Evolutionary conservation across 2,888 invertebrate species (phyloP).

Genomic region (Eupsilia transversa): DNA sequence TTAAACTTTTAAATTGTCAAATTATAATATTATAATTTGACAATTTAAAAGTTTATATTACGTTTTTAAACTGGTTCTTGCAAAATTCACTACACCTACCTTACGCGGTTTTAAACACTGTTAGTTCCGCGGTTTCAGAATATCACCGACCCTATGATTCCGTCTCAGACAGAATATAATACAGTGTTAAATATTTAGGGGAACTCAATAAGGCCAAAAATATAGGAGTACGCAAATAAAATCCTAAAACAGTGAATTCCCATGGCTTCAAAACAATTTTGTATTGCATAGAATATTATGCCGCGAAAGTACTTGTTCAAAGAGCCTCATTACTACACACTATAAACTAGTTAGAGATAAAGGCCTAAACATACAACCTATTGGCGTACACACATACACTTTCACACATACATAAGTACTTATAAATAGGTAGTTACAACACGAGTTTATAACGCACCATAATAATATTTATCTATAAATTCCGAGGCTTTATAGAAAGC

Average conservation of each 20-base stretch:
- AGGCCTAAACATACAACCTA: constrained; percentile 7
- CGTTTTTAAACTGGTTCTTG: too few relatives aligned
- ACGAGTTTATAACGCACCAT: constrained; percentile 23
- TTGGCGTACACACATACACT: not conserved
- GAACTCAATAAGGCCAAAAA: not conserved
- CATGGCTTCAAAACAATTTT: not conserved
- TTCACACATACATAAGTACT: not conserved
- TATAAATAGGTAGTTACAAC: constrained; percentile 18
- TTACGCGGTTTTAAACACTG: too few relatives aligned
- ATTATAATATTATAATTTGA: too few relatives aligned
- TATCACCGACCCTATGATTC: too few relatives aligned
- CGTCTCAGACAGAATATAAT: not conserved
- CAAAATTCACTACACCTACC: too few relatives aligned
- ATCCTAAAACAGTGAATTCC: not conserved
- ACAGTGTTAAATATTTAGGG: not conserved
- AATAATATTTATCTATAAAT: constrained; percentile 36
- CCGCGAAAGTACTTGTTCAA: not conserved
- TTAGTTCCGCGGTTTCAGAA: too few relatives aligned
- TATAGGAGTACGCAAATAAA: not conserved
- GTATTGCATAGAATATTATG: not conserved
- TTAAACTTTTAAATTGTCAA: too few relatives aligned
- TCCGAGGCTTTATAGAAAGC: constrained; percentile 61
- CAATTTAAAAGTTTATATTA: too few relatives aligned
- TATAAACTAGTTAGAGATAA: constrained; percentile 27
- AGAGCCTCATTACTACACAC: constrained; percentile 8